Conservation (phyloP, 2,888 invertebrate species). For the Mycalesis mineus region DNA sequence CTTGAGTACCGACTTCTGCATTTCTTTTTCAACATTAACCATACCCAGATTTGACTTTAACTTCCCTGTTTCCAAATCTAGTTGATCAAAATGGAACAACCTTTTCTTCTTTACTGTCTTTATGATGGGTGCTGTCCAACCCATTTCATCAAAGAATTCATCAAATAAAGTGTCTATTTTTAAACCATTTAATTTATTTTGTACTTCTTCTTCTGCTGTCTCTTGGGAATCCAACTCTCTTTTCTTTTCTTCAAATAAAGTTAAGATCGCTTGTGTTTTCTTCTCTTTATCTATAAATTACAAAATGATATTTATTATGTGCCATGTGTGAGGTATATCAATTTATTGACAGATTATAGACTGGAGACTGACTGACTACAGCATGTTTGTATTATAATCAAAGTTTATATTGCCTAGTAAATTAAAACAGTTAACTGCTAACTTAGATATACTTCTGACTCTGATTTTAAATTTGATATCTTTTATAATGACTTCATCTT, state of each 20-base stretch:
- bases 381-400: too few species aligned
- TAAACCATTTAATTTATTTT: conserved; percentile 50
- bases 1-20: conserved; percentile 80
- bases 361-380: too few species aligned
- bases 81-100: conserved; percentile 61
- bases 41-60: conserved; percentile 60
- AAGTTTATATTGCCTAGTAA: too few species aligned
- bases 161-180: conserved; percentile 59
- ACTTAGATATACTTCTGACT: too few species aligned
- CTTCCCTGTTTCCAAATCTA: conserved; percentile 59
- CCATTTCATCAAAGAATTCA: conserved; percentile 64
- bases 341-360: too few species aligned
- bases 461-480: too few species aligned
- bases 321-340: too few species aligned
- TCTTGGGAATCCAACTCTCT: conserved; percentile 51
- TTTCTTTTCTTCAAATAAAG: conserved; percentile 57
- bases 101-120: conserved; percentile 47
- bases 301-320: background rate
- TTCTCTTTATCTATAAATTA: conserved; percentile 55
- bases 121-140: conserved; percentile 53
- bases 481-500: too few species aligned
- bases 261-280: conserved; percentile 47
- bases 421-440: too few species aligned
- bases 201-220: conserved; percentile 48
- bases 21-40: conserved; percentile 74